These are phyloP conservation scores for Melanotaenia parkinsoni DNA, from an alignment of 2,797 vertebrate species.

Conservation along the genomic window DNA sequence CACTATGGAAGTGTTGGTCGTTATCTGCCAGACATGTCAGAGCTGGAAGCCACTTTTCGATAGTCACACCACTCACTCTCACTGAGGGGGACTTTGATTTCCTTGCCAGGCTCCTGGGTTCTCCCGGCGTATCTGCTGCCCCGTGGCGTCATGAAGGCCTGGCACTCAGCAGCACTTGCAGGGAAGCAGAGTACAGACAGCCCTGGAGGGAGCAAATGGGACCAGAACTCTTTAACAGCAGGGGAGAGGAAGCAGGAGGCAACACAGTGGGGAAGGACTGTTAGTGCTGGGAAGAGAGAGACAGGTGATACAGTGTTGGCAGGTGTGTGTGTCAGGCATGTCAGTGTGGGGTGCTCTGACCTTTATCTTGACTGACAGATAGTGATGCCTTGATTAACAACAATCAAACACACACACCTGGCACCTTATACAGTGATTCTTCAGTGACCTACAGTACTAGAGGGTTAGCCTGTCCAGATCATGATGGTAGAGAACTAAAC, in stretches of 20 bases:
- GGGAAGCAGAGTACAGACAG: slow-evolving; percentile 32
- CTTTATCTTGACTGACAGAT: slow-evolving; percentile 52
- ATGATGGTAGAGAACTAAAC: not conserved
- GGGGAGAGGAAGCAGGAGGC: slow-evolving; percentile 28
- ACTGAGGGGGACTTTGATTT: slow-evolving; percentile 64
- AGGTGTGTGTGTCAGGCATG: slow-evolving; percentile 11
- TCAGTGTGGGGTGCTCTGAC: slow-evolving; percentile 47
- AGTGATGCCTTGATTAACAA: slow-evolving; percentile 43
- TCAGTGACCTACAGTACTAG: not conserved
- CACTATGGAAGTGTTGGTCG: slow-evolving; percentile 33
- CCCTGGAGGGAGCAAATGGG: slow-evolving; percentile 29
- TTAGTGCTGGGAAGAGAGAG: slow-evolving; percentile 3
- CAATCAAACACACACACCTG: slow-evolving; percentile 36
- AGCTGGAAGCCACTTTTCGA: slow-evolving; percentile 58
- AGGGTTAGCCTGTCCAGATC: not conserved
- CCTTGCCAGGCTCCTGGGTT: slow-evolving; percentile 60
- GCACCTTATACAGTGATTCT: slow-evolving; percentile 8
- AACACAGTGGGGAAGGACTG: slow-evolving; percentile 12
- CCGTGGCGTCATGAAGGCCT: slow-evolving; percentile 36
- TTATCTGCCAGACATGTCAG: slow-evolving; percentile 58
- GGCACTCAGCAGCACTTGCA: slow-evolving; percentile 53
- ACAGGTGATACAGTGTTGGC: slow-evolving; percentile 26
- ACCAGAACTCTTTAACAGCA: slow-evolving; percentile 26
- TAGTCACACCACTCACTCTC: slow-evolving; percentile 59
- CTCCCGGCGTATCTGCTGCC: slow-evolving; percentile 61